Percentiles rank a stretch among this genome's conserved stretches.
Evolutionary conservation across 2,113 vertebrate genomes (phyloP).

Genomic region (Lampris megalopsis): DNA sequence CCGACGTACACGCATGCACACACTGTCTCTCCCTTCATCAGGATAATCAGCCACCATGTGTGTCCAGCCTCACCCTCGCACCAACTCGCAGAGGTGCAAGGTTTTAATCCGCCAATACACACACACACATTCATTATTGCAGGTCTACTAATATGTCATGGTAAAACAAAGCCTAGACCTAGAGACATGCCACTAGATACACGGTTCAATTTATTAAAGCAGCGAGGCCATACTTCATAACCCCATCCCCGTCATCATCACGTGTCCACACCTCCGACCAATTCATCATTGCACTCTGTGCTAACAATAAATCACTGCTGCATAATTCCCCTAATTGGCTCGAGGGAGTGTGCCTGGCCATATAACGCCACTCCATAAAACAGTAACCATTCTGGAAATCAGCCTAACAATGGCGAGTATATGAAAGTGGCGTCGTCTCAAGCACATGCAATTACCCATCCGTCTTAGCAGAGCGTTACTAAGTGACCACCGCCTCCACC

Average conservation of each 20-base stretch:
- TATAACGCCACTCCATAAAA: background rate
- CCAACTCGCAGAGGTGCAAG: too few relatives aligned
- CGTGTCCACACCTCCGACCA: background rate
- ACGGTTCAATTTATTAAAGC: background rate
- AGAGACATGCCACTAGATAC: background rate
- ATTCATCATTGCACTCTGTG: background rate
- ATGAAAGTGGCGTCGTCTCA: background rate
- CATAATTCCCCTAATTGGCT: conserved; percentile 19
- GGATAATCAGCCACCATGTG: background rate
- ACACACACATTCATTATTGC: background rate
- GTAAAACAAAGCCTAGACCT: background rate
- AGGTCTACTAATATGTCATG: conserved; percentile 1
- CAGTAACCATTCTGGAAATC: background rate
- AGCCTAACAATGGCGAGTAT: background rate
- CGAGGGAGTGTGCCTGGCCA: background rate
- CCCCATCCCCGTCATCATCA: too few relatives aligned
- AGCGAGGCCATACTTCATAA: background rate
- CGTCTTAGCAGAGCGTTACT: background rate
- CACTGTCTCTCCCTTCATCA: too few relatives aligned
- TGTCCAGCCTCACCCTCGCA: too few relatives aligned
- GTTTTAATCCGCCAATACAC: background rate
- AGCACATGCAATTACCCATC: background rate
- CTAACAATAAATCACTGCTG: conserved; percentile 3
- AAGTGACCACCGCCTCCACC: background rate
- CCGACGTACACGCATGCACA: too few relatives aligned